Base-by-base conservation (phyloP, 2,113 vertebrate species). In the Oncorhynchus mykiss region DNA sequence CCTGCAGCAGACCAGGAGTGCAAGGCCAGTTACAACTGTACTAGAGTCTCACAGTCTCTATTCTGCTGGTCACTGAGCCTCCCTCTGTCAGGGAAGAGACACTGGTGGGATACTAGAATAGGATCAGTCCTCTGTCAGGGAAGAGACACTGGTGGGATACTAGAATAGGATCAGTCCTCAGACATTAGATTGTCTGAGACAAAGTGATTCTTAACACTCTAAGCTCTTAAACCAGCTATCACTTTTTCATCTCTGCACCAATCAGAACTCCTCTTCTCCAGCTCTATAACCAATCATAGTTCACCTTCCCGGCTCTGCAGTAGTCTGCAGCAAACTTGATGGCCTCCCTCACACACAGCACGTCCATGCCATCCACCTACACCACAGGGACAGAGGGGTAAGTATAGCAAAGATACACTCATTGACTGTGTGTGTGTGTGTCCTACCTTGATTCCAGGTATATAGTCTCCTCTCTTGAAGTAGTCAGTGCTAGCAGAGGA, bases 331-430 rank as follows among this genome's bases (percentile, higher is more conserved):
- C 96, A 84, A 97, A 99, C 84, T 89, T 95, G 0, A 92, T 84
- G 0, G 97, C 96, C 85, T 99, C 97, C 84, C 95, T 90, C 79
- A 99, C 97, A 72, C 95, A 95, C 22, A 99, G 92, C 25, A 98
- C 1, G 75, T 98, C 97, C 97, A 99, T 99, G 74, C 97, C 97
- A 70, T 98, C 96, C 83, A 97, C 96, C 96, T 98, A 54, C 49
- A 57, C 66, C 80, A 31, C 54, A 67, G 25, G n/a, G 24, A 24
- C 0, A n/a, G n/a, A 65, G 29, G 18, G 60, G 60, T 73, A 5
- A 22, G 1, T 6, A 18, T 54, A 54, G 51, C 51, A 18, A 54
- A 14, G 39, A 11, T 45, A 45, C 39, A 45, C 39, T 11, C 39
- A 45, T 2, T 45, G 22, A 8, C 8, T 27, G 31, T 64, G 60